A percentile compares a stretch with the other conserved stretches of the same genome.
Evolutionary conservation across 2,113 vertebrate species (phyloP).

Genomic region (Zootoca vivipara): DNA sequence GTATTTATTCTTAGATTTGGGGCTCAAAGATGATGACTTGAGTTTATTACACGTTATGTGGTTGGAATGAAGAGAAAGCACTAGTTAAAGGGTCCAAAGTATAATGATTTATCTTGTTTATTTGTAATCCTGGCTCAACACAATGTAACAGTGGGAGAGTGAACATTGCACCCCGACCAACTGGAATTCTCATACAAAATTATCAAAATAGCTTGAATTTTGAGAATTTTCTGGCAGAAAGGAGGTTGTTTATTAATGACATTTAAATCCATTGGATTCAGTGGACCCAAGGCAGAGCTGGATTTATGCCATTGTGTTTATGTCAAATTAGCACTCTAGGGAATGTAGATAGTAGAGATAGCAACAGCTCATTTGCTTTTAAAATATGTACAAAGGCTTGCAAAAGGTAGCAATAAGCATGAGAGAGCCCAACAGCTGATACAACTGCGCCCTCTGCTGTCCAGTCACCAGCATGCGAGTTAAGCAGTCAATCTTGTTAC

Average conservation of each 20-base stretch:
- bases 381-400: neutral
- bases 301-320: neutral
- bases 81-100: neutral
- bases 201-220: neutral
- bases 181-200: neutral
- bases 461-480: neutral
- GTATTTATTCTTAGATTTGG: neutral
- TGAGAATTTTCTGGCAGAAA: neutral
- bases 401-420: neutral
- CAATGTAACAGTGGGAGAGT: neutral
- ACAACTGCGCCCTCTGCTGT: slow-evolving; percentile 34
- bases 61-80: neutral
- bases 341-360: neutral
- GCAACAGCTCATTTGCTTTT: neutral
- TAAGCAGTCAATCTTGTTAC: neutral
- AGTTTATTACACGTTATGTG: no score
- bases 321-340: neutral
- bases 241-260: neutral
- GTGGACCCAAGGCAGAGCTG: no score
- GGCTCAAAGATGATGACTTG: neutral
- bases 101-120: neutral
- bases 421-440: neutral
- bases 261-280: no score
- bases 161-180: neutral
- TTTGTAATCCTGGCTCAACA: neutral